phyloP scores from a whole-genome alignment of 2,797 vertebrate species.

The Clarias platycephalus region DNA sequence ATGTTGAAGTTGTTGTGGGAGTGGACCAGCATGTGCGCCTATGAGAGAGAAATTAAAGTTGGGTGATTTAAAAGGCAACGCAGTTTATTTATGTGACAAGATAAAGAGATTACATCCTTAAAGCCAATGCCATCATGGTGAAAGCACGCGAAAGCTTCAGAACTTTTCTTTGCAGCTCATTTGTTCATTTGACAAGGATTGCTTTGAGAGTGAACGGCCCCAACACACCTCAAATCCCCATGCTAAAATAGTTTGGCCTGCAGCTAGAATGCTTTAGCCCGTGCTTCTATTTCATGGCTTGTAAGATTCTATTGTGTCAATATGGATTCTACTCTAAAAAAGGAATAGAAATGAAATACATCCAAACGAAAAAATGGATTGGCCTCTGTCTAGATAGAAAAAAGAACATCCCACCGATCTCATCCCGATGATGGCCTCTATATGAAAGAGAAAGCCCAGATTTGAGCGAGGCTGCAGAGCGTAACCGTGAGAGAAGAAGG shows the following conservation, averaged over 20 bases:
- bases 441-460: conserved; percentile 72
- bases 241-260: conserved; percentile 54
- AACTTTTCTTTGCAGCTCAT: conserved; percentile 47
- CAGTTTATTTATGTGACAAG: conserved; percentile 63
- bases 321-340: conserved; percentile 71
- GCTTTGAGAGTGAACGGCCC: conserved; percentile 36
- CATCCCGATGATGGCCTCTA: conserved; percentile 73
- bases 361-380: conserved; percentile 76
- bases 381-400: conserved; percentile 59
- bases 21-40: conserved; percentile 33
- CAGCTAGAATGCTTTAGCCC: conserved; percentile 50
- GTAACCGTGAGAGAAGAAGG: conserved; percentile 74
- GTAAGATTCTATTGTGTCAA: conserved; percentile 77
- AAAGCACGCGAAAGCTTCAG: conserved; percentile 34
- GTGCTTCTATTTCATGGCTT: conserved; percentile 59
- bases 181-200: conserved; percentile 52
- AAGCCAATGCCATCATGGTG: conserved; percentile 36
- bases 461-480: conserved; percentile 75
- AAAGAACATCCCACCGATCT: conserved; percentile 61
- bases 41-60: conserved; percentile 67
- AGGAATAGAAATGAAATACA: conserved; percentile 69
- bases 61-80: conserved; percentile 55
- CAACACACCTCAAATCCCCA: conserved; percentile 49
- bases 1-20: conserved; percentile 49
- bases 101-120: conserved; percentile 49